Evolutionary conservation across 2,113 vertebrate species (phyloP), one percentile per base, ranked within the genome.

Genomic region (Rhynchopsitta pachyrhyncha): DNA sequence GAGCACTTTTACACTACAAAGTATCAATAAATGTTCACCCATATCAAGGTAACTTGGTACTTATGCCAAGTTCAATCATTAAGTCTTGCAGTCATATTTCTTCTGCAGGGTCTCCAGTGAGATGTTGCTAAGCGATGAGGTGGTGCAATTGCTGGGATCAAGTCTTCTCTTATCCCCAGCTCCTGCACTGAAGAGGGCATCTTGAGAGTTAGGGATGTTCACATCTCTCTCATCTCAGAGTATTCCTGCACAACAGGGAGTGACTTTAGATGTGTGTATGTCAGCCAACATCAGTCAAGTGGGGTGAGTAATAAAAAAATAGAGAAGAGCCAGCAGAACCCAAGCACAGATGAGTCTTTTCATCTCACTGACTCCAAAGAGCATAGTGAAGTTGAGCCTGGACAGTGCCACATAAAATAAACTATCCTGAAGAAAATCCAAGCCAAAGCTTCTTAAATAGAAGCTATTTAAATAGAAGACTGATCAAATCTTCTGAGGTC

Each of bases 311-410:
- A 91, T 73, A 82, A 86, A 89, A 75, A 95, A 74, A 63, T 16
- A 70, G 41, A 79, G 41, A 92, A 73, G 47, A 95, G 49, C 44
- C 59, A 88, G 71, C 68, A 94, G 78, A 79, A 82, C 35, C 6
- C 52, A 82, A 77, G 60, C 76, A 68, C 91, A 87, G 86, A 81
- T 86, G 83, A 76, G 62, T 91, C 66, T 78, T 95, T 92, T 91
- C 37, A 91, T 92, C 74, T 82, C 63, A 53, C 53, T 88, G 93
- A 90, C 57, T 94, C 87, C 87, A 94, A 95, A 92, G 67, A 88
- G 53, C 53, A 46, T 50, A 85, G 31, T 15, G n/a, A 90, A 89
- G 52, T 49, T 85, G 49, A 89, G 37, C 28, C 53, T 82, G 70
- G 75, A 35, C 57, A 90, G 20, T 89, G 49, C 62, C 49, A 79